Base-by-base conservation (phyloP, 2,888 invertebrate genomes). In the Hartigia nigra region DNA sequence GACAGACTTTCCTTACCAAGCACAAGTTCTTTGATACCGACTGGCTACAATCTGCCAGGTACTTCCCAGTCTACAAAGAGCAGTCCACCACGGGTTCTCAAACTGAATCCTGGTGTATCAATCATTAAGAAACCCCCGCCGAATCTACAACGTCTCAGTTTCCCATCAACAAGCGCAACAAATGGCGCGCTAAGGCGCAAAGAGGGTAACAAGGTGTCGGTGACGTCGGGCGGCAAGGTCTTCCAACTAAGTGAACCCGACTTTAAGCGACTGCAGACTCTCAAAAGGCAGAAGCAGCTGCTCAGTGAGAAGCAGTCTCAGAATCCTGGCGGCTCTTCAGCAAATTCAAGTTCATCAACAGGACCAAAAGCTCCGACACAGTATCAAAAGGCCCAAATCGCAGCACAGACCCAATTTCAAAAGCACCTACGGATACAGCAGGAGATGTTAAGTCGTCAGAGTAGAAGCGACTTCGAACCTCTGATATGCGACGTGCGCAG, bases 211-310 rank as follows among this genome's bases (percentile, higher is more conserved):
- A 92, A 95, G 34, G 95, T 96, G n/a, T 95, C 96, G 87, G 95
- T 95, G 1, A 94, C 95, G 88, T 95, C 96, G 0, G 95, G 95
- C 0, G 96, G 96, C n/a, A 95, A 95, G 87, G 95, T 96, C 0
- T 96, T 95, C 91, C 95, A 96, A 89, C 95, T 96, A 85, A 96
- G 96, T 4, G 93, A 96, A 69, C 95, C 95, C 76, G 96, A 96
- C 87, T 96, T 96, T 91, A 96, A 96, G 91, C 95, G 96, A 83
- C 85, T 93, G 74, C 93, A 93, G 78, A 92, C 89, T 76, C 87
- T 93, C 23, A 93, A 93, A 82, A 92, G 91, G 80, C 92, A 93
- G 80, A 92, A 93, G 76, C 92, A 92, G 81, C 90, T 92, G 85
- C 84, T 92, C 75, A 91, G 91, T 69, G 88, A 91, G 9, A 91